A percentile compares a stretch with the other conserved stretches of the same genome.
These are phyloP conservation scores for Nesospiza acunhae DNA, from an alignment of 2,113 vertebrate genomes.

Conservation along the genomic window DNA sequence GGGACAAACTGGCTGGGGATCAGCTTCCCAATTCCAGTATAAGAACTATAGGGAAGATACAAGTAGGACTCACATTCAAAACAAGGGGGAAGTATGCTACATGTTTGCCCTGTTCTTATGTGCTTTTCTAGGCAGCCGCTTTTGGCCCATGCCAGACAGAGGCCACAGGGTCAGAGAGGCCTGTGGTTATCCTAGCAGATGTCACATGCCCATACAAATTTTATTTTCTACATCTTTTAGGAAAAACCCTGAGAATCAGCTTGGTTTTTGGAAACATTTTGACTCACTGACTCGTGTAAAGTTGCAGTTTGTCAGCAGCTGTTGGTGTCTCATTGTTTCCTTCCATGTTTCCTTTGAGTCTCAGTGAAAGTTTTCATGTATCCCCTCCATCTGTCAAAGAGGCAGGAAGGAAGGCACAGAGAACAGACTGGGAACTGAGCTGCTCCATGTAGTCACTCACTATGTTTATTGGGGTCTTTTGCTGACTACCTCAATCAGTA, in stretches of 20 bases:
- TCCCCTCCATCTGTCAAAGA: background rate
- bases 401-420: background rate
- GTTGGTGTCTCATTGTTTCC: background rate
- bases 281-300: background rate
- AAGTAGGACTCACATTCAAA: background rate
- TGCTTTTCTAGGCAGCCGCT: background rate
- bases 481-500: background rate
- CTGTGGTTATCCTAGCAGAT: background rate
- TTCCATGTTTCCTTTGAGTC: background rate
- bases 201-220: background rate
- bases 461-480: background rate
- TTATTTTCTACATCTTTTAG: background rate
- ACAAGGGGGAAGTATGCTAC: accelerated
- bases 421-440: background rate
- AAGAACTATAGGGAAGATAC: background rate
- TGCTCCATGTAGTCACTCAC: accelerated
- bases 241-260: background rate
- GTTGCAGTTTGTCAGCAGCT: background rate
- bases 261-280: background rate
- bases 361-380: background rate
- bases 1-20: background rate
- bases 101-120: background rate
- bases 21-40: background rate
- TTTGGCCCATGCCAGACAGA: background rate
- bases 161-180: background rate